Percentiles rank a stretch among this genome's conserved stretches.
Evolutionary conservation across 2,797 vertebrate species (phyloP).

Genomic region (Chelon auratus): DNA sequence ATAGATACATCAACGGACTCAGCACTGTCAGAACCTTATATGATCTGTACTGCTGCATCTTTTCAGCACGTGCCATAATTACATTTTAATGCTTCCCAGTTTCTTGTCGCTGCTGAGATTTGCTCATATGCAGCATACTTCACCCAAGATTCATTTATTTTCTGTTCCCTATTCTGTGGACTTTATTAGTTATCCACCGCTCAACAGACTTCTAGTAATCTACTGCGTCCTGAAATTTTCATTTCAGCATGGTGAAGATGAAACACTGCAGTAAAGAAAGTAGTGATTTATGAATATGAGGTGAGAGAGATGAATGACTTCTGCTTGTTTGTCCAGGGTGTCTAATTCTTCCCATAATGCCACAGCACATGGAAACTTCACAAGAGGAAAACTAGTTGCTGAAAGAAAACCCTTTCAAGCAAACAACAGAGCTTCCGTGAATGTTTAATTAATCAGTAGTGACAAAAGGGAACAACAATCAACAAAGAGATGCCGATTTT

Average conservation of each 20-base stretch:
- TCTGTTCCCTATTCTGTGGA: slow-evolving; percentile 44
- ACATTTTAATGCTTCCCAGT: slow-evolving; percentile 56
- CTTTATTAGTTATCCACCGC: slow-evolving; percentile 63
- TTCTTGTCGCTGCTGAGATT: slow-evolving; percentile 37
- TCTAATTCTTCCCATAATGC: slow-evolving; percentile 69
- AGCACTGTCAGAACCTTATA: slow-evolving; percentile 28
- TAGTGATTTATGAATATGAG: slow-evolving; percentile 71
- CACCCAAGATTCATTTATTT: slow-evolving; percentile 47
- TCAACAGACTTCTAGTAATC: slow-evolving; percentile 58
- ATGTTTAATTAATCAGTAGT: slow-evolving; percentile 89
- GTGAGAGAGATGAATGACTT: slow-evolving; percentile 66
- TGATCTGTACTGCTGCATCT: slow-evolving; percentile 13
- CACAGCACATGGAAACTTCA: slow-evolving; percentile 81
- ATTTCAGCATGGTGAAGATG: slow-evolving; percentile 62
- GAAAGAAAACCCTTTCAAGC: slow-evolving; percentile 78
- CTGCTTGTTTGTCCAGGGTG: slow-evolving; percentile 75
- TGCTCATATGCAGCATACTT: slow-evolving; percentile 39
- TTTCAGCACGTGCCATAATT: slow-evolving; percentile 52
- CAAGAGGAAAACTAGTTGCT: slow-evolving; percentile 75
- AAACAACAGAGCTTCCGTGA: slow-evolving; percentile 79
- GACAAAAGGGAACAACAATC: slow-evolving; percentile 86
- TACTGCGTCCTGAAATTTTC: slow-evolving; percentile 54
- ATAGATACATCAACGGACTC: slow-evolving; percentile 42
- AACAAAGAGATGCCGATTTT: slow-evolving; percentile 83
- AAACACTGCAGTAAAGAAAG: slow-evolving; percentile 55